phyloP scores from a whole-genome alignment of 2,113 vertebrate genomes.

The Perognathus longimembris region DNA sequence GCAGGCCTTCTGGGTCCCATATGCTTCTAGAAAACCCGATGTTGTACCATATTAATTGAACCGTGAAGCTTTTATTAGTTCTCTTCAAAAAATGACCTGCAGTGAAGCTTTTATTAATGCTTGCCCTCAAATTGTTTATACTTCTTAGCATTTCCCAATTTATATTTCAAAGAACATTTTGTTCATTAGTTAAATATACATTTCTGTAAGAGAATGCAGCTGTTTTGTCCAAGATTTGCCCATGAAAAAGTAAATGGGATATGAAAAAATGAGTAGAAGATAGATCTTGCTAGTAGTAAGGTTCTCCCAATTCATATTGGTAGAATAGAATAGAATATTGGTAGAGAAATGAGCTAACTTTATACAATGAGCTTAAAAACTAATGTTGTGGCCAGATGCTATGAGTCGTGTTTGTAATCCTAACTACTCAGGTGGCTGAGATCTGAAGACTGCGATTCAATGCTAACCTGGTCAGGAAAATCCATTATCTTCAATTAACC shows the following conservation, averaged over 20 bases:
- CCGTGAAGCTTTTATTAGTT: constrained; percentile 77
- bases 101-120: constrained; percentile 77
- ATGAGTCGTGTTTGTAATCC: too few relatives aligned
- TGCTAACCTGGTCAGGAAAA: too few relatives aligned
- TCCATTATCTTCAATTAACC: too few relatives aligned
- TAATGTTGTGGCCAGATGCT: background rate
- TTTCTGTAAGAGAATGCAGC: constrained; percentile 66
- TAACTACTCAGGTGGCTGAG: too few relatives aligned
- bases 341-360: background rate
- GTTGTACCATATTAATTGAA: constrained; percentile 79
- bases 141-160: constrained; percentile 77
- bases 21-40: constrained; percentile 70
- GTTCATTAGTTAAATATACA: constrained; percentile 72
- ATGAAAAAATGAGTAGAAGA: background rate
- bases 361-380: background rate
- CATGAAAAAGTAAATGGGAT: constrained; percentile 18
- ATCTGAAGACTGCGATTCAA: too few relatives aligned
- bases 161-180: constrained; percentile 79
- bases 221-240: constrained; percentile 47
- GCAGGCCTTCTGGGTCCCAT: constrained; percentile 77
- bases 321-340: background rate
- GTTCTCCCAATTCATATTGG: background rate
- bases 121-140: constrained; percentile 77
- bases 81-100: constrained; percentile 77
- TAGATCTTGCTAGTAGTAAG: background rate